These are phyloP conservation scores for Amblyornis subalaris DNA, from an alignment of 2,113 vertebrate species.

Conservation along the genomic window DNA sequence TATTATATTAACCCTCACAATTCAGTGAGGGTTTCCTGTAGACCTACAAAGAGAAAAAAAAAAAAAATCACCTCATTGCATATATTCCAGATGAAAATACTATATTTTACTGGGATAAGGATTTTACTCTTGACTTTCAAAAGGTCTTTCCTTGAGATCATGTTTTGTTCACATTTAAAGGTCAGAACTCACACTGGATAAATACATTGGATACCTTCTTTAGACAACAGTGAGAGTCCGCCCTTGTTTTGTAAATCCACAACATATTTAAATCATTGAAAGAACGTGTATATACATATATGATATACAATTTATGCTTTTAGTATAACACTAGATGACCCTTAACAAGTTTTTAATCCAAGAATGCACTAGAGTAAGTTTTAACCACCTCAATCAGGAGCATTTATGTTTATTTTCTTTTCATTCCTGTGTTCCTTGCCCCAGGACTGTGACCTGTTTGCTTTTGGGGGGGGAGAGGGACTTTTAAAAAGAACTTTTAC, in stretches of 20 bases:
- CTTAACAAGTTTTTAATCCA: not conserved
- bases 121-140: not conserved
- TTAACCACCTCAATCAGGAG: not conserved
- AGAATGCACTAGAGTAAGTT: not conserved
- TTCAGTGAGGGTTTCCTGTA: not conserved
- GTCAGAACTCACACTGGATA: not conserved
- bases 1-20: no score
- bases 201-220: not conserved
- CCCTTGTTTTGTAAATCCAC: not conserved
- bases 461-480: not conserved
- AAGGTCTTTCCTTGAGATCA: not conserved
- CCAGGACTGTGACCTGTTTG: not conserved
- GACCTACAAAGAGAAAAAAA: not conserved
- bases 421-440: not conserved
- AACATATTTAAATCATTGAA: not conserved
- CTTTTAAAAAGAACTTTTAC: no score
- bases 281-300: not conserved
- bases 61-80: not conserved
- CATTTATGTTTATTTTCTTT: not conserved
- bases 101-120: not conserved
- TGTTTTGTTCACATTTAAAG: not conserved
- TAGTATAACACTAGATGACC: not conserved
- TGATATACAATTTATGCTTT: not conserved
- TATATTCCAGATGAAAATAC: not conserved
- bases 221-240: accelerated